Percentiles rank a stretch among this genome's conserved stretches.
Conservation (phyloP, 2,797 vertebrate species). For the Channallabes apus region DNA sequence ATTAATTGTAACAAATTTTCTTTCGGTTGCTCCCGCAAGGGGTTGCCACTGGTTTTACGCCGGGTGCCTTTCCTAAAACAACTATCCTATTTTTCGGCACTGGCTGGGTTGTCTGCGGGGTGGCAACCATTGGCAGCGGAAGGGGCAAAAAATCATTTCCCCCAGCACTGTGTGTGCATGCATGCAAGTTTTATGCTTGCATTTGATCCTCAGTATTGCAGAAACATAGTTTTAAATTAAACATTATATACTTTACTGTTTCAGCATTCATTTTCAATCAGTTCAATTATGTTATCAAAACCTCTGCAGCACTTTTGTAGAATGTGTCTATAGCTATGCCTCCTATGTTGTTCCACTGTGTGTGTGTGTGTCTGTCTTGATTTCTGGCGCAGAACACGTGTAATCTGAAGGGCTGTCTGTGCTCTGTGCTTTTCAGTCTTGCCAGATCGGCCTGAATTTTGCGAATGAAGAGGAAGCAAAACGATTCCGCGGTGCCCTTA, state of each 20-base stretch:
- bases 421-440: slow-evolving; percentile 74
- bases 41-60: no score
- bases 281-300: not conserved
- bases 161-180: no score
- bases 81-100: no score
- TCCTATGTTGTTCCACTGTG: not conserved
- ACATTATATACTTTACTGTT: not conserved
- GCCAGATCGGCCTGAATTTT: slow-evolving; percentile 96
- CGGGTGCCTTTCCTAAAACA: no score
- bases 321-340: no score
- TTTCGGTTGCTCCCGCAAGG: no score
- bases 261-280: not conserved
- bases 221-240: not conserved
- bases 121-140: no score
- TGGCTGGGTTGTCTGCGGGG: no score
- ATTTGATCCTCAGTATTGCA: not conserved
- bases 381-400: not conserved
- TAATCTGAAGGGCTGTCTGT: not conserved
- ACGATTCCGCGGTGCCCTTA: slow-evolving; percentile 83
- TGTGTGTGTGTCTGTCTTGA: not conserved
- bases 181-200: not conserved
- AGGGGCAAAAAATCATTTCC: no score
- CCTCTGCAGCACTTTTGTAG: not conserved
- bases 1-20: no score
- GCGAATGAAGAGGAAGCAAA: slow-evolving; percentile 96